Conservation (phyloP, 1,140 invertebrate genomes). For the Leptopilina boulardi region DNA sequence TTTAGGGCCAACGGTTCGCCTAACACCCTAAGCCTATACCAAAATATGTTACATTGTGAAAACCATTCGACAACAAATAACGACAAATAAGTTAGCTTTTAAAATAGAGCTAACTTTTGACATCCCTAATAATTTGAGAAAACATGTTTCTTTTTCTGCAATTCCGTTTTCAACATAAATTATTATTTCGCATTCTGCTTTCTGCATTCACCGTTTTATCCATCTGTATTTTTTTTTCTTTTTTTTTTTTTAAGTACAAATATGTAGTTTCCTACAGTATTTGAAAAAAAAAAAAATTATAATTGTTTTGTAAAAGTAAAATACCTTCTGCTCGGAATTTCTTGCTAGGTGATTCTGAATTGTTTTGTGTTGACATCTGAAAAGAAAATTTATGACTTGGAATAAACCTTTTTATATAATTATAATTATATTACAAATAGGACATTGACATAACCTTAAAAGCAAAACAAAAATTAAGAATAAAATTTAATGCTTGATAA, state of each 20-base stretch:
- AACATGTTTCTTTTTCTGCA: slow-evolving; percentile 55
- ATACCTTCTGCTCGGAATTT: slow-evolving; percentile 72
- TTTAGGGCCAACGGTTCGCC: slow-evolving; percentile 67
- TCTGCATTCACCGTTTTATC: slow-evolving; percentile 63
- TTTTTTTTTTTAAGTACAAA: slow-evolving; percentile 47
- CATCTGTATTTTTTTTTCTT: slow-evolving; percentile 53
- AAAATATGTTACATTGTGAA: slow-evolving; percentile 57
- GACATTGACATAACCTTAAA: too few species aligned
- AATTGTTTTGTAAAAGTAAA: slow-evolving; percentile 64
- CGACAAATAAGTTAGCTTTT: slow-evolving; percentile 53
- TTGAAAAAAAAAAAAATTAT: too few species aligned
- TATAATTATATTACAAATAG: too few species aligned
- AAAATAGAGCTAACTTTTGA: slow-evolving; percentile 61
- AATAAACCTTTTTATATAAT: neutral
- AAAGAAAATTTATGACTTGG: slow-evolving; percentile 35
- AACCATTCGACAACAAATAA: slow-evolving; percentile 52
- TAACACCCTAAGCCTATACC: slow-evolving; percentile 66
- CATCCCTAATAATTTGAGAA: slow-evolving; percentile 54
- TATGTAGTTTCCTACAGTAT: slow-evolving; percentile 48
- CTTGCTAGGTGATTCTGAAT: slow-evolving; percentile 65
- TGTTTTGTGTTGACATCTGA: slow-evolving; percentile 58
- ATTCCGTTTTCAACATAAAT: slow-evolving; percentile 61
- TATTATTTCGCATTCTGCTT: slow-evolving; percentile 60
- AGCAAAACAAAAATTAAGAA: too few species aligned
- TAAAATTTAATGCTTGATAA: too few species aligned